A percentile compares a stretch with the other conserved stretches of the same genome.
These are phyloP conservation scores for Cremastinae sp. DNA, from an alignment of 2,888 invertebrate genomes.

Conservation along the genomic window DNA sequence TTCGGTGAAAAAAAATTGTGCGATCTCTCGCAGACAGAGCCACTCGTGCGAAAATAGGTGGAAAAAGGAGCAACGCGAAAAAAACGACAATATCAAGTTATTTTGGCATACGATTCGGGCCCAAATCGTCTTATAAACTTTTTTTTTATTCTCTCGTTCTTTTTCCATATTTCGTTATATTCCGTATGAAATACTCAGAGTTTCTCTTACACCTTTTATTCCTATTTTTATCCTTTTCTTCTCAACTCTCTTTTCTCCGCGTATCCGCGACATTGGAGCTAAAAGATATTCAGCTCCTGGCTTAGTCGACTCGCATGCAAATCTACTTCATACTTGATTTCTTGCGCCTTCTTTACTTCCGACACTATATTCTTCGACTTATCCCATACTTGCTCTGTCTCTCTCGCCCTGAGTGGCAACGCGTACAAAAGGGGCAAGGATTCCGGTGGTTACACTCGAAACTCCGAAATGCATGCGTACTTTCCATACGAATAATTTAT, in stretches of 20 bases:
- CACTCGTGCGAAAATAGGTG: conserved; percentile 46
- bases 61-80: conserved; percentile 10
- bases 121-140: conserved; percentile 55
- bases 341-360: conserved; percentile 64
- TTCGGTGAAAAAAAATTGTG: conserved; percentile 64
- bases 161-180: conserved; percentile 37
- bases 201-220: conserved; percentile 62
- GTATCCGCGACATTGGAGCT: conserved; percentile 24
- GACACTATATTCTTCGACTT: conserved; percentile 16
- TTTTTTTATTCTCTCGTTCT: not conserved
- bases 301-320: conserved; percentile 78
- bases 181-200: conserved; percentile 73
- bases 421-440: conserved; percentile 51
- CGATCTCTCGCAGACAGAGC: conserved; percentile 64
- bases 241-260: conserved; percentile 60
- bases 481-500: not conserved
- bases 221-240: conserved; percentile 51
- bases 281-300: conserved; percentile 73
- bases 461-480: conserved; percentile 29
- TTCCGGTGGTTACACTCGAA: conserved; percentile 41
- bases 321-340: conserved; percentile 78
- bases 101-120: conserved; percentile 25
- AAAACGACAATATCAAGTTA: conserved; percentile 45
- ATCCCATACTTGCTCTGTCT: conserved; percentile 15
- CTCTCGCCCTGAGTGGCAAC: conserved; percentile 51